Base-by-base conservation (phyloP, 2,113 vertebrate genomes). In the Cyprinodon brontotheroides region DNA sequence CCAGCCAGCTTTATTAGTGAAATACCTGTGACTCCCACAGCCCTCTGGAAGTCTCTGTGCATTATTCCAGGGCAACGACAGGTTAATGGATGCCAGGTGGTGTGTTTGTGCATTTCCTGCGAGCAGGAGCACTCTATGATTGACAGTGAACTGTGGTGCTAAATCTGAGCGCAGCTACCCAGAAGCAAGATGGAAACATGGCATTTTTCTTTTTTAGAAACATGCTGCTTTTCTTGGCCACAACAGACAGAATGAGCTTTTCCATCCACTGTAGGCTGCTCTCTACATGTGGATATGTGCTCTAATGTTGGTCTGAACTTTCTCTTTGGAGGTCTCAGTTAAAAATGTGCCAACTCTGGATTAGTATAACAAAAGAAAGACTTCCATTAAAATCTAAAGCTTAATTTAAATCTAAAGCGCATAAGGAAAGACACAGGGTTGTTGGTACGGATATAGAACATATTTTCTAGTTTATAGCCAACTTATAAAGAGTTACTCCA, bases 61-160 rank as follows among this genome's bases (percentile, higher is more conserved):
- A 82, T 88, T 87, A 86, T 87, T 88, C 22, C 67, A 81, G 87
- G 82, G 79, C 78, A 90, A 78, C 70, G 29, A 82, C 87, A 87
- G 90, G 89, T 83, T 94, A 93, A 93, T 85, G 78, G 72, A 77
- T 88, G 68, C 88, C 92, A 94, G 90, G 80, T 87, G 89, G 79
- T 68, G 68, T 77, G 66, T 71, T 41, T 22, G 67, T 86, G 57
- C 72, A 48, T 83, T 89, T 79, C 78, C 76, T 79, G 67, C n/a
- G 69, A 70, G 73, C 78, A 75, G 73, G 57, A 73, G 29, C 17
- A 22, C 48, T 29, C 50, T 70, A 61, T 89, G 90, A 92, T 85
- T 87, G 90, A 91, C 90, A 82, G 76, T 61, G 63, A 83, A 79
- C 43, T 79, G 86, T 68, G 85, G 74, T 60, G 66, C 83, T 81